Conservation (phyloP, 2,797 vertebrate species). For the Epinephelus awoara region DNA sequence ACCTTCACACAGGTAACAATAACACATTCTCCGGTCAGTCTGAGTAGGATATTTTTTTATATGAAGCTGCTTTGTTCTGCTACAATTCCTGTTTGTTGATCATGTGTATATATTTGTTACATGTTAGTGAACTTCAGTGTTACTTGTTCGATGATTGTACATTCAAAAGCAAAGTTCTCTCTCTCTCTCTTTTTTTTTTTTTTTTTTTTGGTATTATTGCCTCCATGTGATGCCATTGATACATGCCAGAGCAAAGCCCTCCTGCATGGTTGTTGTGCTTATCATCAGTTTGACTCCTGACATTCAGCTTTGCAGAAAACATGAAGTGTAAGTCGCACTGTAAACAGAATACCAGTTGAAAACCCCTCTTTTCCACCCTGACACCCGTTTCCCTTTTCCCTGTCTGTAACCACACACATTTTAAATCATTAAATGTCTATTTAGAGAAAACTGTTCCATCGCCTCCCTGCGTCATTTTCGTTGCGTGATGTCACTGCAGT, state of each 20-base stretch:
- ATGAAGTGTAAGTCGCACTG: conserved; percentile 38
- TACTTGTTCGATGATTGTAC: conserved; percentile 74
- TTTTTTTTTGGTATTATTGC: conserved; percentile 63
- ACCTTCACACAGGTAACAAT: conserved; percentile 51
- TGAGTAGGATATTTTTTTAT: conserved; percentile 51
- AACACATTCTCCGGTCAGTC: conserved; percentile 46
- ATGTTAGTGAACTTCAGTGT: conserved; percentile 79
- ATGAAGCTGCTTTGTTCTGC: conserved; percentile 76
- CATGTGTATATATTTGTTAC: conserved; percentile 81
- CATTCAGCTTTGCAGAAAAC: conserved; percentile 58
- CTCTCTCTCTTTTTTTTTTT: conserved; percentile 9
- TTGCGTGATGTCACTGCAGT: conserved; percentile 55
- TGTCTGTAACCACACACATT: conserved; percentile 70
- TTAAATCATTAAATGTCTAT: conserved; percentile 85
- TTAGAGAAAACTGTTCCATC: conserved; percentile 78
- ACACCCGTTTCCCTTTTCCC: conserved; percentile 57
- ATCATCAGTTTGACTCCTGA: conserved; percentile 40
- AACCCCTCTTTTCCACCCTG: conserved; percentile 42
- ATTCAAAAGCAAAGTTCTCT: conserved; percentile 45
- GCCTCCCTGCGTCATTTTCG: conserved; percentile 58
- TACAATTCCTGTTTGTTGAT: conserved; percentile 70
- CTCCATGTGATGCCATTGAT: conserved; percentile 60
- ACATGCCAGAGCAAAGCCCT: conserved; percentile 55
- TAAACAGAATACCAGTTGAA: conserved; percentile 51
- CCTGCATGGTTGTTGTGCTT: conserved; percentile 44